Conservation (phyloP, 1,140 invertebrate genomes). For the Dolichoris vasculosae region DNA sequence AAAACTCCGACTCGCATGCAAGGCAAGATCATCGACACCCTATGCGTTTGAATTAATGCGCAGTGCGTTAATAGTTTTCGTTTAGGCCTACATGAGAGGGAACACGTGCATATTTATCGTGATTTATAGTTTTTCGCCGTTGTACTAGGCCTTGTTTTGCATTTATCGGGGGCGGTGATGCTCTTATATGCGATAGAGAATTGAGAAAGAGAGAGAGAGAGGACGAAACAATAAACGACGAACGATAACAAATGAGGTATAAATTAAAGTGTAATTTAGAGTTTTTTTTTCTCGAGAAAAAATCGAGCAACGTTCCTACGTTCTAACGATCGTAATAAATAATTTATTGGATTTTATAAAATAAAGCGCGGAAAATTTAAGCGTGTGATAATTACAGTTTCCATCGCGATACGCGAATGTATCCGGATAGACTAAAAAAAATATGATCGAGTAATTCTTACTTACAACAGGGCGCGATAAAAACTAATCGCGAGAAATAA, state of each 20-base stretch:
- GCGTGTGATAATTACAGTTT: too few relatives aligned
- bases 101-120: constrained; percentile 71
- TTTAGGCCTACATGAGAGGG: constrained; percentile 66
- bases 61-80: constrained; percentile 70
- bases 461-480: not conserved
- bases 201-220: not conserved
- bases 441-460: not conserved
- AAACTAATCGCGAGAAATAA: not conserved
- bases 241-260: too few relatives aligned
- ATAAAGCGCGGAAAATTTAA: too few relatives aligned
- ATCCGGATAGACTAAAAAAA: too few relatives aligned
- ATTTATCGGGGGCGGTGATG: constrained; percentile 65
- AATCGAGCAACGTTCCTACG: too few relatives aligned
- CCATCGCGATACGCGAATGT: too few relatives aligned
- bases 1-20: constrained; percentile 53
- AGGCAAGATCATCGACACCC: constrained; percentile 29
- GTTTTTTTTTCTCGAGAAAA: too few relatives aligned
- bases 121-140: constrained; percentile 68
- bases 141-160: constrained; percentile 63
- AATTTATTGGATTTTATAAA: too few relatives aligned
- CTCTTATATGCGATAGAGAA: not conserved
- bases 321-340: too few relatives aligned
- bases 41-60: constrained; percentile 56
- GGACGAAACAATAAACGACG: too few relatives aligned
- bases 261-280: not conserved